Base-by-base conservation (phyloP, 2,888 invertebrate species). In the Pasiphila rectangulata region DNA sequence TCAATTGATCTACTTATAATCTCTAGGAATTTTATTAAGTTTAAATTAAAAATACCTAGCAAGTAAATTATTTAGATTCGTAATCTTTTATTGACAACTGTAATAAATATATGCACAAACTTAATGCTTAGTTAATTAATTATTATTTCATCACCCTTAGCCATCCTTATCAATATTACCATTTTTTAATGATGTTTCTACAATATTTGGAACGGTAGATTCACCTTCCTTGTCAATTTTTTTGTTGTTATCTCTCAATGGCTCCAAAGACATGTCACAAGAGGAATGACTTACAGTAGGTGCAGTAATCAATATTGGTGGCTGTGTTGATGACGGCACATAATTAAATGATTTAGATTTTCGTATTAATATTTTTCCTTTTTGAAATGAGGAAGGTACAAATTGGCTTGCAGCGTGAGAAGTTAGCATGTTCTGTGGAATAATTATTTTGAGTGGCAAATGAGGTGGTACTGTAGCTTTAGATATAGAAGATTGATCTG, bases 301-400 rank as follows among this genome's bases (percentile, higher is more conserved):
- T 12, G 35, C 41, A 23, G 41, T 50, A 21, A 50, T 45, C 15
- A 50, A 25, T 40, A 50, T 45, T 2, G 50, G 50, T 27, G 40
- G 50, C 27, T 50, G 45, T 17, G n/a, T n/a, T n/a, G 30, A 27
- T 16, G 37, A 41, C 21, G 41, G 21, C 1, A 34, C 25, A 44
- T 23, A 39, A 27, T 41, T 38, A 12, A 13, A 4, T 6, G 35
- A 27, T 17, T 42, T 50, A 9, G 45, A 34, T 10, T 49, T 49
- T 6, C 25, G 17, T 0, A 50, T 34, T 4, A 37, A 15, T 19
- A 50, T 46, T 29, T 41, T 41, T 1, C 50, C 50, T 34, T 41
- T 45, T 15, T 37, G 30, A 16, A 34, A 21, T 17, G 39, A 17
- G 2, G 39, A 40, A 24, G 35, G 12, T 12, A 44, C 30, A 40